These are phyloP conservation scores for Epizoanthus scotinus DNA, from an alignment of 92 coral and sea anemone species.

Conservation along the genomic window DNA sequence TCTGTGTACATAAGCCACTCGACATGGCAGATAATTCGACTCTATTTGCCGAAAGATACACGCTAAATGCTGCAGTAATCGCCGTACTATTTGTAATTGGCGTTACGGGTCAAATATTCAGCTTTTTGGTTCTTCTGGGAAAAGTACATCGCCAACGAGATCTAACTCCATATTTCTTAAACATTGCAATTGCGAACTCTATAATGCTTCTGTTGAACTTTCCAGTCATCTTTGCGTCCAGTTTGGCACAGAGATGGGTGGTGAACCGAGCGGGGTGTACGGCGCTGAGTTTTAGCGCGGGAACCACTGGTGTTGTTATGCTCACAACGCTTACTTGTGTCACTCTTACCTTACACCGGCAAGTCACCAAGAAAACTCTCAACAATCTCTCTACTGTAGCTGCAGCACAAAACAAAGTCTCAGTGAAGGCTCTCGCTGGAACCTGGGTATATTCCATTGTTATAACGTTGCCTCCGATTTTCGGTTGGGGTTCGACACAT, in stretches of 20 bases:
- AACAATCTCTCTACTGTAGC: neutral
- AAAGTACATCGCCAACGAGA: constrained; percentile 44
- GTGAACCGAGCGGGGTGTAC: constrained; percentile 49
- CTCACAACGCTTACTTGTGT: constrained; percentile 53
- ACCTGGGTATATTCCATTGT: constrained; percentile 62
- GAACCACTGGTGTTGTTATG: constrained; percentile 57
- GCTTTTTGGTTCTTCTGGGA: constrained; percentile 47
- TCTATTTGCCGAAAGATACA: constrained; percentile 28
- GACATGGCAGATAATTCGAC: constrained; percentile 7
- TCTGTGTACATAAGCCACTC: neutral
- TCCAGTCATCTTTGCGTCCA: constrained; percentile 69
- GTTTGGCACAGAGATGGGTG: constrained; percentile 47
- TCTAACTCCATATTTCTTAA: constrained; percentile 65
- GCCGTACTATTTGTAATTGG: constrained; percentile 47
- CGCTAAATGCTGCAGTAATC: constrained; percentile 40
- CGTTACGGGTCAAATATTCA: constrained; percentile 41
- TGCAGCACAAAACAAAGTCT: neutral
- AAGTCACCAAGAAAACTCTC: constrained; percentile 12
- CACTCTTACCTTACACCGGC: constrained; percentile 45
- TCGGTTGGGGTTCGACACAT: constrained; percentile 56
- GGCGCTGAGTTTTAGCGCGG: constrained; percentile 54
- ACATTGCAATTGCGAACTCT: constrained; percentile 65
- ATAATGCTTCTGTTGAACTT: constrained; percentile 57
- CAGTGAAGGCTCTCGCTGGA: constrained; percentile 38
- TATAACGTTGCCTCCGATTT: constrained; percentile 61